Evolutionary conservation across 2,797 vertebrate species (phyloP).

Genomic region (Allochrocebus solatus): DNA sequence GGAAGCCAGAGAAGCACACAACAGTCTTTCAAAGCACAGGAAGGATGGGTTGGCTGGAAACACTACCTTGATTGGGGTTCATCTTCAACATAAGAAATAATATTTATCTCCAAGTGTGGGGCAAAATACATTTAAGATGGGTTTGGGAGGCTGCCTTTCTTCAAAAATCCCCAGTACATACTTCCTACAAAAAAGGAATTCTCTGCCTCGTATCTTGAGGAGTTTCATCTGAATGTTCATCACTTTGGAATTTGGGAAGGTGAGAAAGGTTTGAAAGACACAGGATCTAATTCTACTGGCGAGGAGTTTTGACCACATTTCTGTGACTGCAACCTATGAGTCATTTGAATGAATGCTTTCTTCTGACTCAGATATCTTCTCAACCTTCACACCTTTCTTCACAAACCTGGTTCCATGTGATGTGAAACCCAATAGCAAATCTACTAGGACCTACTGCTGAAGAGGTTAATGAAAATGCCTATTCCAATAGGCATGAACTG

Average conservation of each 20-base stretch:
- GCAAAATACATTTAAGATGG: slow-evolving; percentile 74
- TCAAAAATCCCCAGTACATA: slow-evolving; percentile 59
- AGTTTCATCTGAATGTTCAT: slow-evolving; percentile 68
- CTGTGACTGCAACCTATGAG: slow-evolving; percentile 59
- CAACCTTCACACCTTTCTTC: slow-evolving; percentile 51
- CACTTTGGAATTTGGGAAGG: slow-evolving; percentile 46
- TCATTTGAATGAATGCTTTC: slow-evolving; percentile 68
- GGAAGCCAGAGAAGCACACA: background rate
- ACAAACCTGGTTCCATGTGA: background rate
- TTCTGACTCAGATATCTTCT: background rate
- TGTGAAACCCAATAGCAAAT: slow-evolving; percentile 59
- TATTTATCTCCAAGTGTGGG: slow-evolving; percentile 69
- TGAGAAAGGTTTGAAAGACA: slow-evolving; percentile 53
- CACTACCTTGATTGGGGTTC: slow-evolving; percentile 35
- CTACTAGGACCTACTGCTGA: slow-evolving; percentile 52
- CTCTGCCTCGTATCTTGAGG: background rate
- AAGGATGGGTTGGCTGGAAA: background rate
- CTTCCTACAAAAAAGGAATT: slow-evolving; percentile 63
- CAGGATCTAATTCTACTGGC: slow-evolving; percentile 63
- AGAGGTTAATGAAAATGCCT: slow-evolving; percentile 50
- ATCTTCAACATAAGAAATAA: slow-evolving; percentile 60
- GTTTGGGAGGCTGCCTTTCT: slow-evolving; percentile 65
- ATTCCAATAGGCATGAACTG: background rate
- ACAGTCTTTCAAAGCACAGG: background rate
- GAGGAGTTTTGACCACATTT: slow-evolving; percentile 62